Base-by-base conservation (phyloP, 2,797 vertebrate genomes). In the Margarornis squamiger region DNA sequence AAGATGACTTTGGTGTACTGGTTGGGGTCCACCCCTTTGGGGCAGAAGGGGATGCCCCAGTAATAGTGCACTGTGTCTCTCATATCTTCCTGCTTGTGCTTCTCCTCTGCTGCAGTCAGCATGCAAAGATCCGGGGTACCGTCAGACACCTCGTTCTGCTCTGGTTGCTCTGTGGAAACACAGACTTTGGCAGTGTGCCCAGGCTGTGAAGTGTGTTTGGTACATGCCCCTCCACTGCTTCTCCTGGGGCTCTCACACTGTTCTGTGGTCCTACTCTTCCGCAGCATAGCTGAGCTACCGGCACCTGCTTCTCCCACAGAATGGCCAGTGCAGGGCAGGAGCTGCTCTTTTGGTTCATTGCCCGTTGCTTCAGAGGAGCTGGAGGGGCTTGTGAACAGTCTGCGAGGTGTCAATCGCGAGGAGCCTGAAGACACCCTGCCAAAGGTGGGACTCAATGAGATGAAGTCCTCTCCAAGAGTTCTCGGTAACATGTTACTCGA, bases 21-120 rank as follows among this genome's bases (percentile, higher is more conserved):
- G 89, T 99, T 99, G 36, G 99, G 99, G 95, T 99, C 98, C 89
- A 98, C 97, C 34, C 99, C 99, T 88, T 97, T 97, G 5, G 99
- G 99, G 94, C 99, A 99, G 97, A 99, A 99, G 41, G 99, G 99
- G 74, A 99, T 97, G 54, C 99, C 99, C 99, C 99, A 99, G 91
- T 99, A 99, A 97, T 99, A 99, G 75, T 98, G 98, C 70, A 99
- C 98, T 21, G 95, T 97, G n/a, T 96, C 96, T 74, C 84, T 96
- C 4, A 4, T 49, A 71, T 97, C 96, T 49, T 94, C 93, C 87
- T 96, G 97, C 70, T 96, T 96, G 77, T 87, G 85, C 91, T 83
- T 96, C 52, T 95, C 89, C 51, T 97, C 92, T 7, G 18, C 45
- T 9, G 11, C 61, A 29, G 46, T 48, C 89, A 51, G 95, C 36